Conservation (phyloP, 1,140 invertebrate genomes). For the Homalodisca vitripennis region DNA sequence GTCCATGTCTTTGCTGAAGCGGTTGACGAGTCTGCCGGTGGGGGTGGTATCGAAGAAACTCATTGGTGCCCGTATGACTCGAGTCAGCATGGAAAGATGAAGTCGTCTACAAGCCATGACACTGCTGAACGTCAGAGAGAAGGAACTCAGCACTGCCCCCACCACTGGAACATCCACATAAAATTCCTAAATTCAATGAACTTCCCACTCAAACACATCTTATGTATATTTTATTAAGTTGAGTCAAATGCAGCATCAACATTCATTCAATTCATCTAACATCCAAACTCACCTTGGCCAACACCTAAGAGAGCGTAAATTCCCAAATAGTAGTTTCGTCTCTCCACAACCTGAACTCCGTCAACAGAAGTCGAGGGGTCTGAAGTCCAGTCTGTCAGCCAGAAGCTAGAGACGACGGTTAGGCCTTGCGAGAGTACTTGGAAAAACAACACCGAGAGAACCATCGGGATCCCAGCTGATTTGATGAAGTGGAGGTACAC, state of each 20-base stretch:
- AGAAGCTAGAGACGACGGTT: conserved; percentile 54
- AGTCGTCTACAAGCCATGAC: conserved; percentile 44
- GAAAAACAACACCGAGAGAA: too few relatives aligned
- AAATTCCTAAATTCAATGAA: too few relatives aligned
- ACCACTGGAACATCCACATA: conserved; percentile 37
- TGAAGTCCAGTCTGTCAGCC: conserved; percentile 56
- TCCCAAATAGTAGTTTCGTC: conserved; percentile 47
- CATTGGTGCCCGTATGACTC: conserved; percentile 55
- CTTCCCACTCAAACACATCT: too few relatives aligned
- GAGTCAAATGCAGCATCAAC: too few relatives aligned
- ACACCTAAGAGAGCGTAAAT: conserved; percentile 50
- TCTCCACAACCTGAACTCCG: background rate
- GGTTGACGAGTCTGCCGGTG: conserved; percentile 58
- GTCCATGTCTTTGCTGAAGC: conserved; percentile 58
- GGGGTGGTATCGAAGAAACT: conserved; percentile 63
- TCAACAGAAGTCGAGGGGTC: conserved; percentile 32
- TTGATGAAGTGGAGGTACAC: too few relatives aligned
- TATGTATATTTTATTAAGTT: too few relatives aligned
- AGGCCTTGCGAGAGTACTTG: conserved; percentile 42
- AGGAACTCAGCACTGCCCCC: conserved; percentile 23
- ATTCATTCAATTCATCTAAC: too few relatives aligned
- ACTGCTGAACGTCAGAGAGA: conserved; percentile 36
- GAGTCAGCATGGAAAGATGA: conserved; percentile 46
- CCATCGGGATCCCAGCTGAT: too few relatives aligned
- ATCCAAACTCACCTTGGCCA: conserved; percentile 48